Percentiles rank a stretch among this genome's conserved stretches.
phyloP scores from a whole-genome alignment of 2,113 vertebrate genomes.

The Dicerorhinus sumatrensis region DNA sequence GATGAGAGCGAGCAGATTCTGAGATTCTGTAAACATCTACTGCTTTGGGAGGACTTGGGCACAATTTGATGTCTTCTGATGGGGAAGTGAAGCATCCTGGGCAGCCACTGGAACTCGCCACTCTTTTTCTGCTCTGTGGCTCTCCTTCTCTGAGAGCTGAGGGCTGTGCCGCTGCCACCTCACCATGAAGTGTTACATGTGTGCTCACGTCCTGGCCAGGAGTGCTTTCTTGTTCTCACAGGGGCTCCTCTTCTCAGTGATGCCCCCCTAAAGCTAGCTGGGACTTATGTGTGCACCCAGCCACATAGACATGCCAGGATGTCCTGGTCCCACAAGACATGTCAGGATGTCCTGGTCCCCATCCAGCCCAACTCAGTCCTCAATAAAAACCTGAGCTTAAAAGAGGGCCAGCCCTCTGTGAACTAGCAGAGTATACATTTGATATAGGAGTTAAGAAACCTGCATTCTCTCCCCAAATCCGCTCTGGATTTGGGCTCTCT shows the following conservation, averaged over 20 bases:
- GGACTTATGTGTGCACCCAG: not conserved
- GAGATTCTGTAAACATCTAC: not conserved
- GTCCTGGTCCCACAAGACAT: not conserved
- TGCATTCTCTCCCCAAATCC: not conserved
- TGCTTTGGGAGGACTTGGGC: not conserved
- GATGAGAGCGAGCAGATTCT: not conserved
- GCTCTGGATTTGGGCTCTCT: not conserved
- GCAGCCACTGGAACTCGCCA: not conserved
- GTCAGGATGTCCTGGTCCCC: not conserved
- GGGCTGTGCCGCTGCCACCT: too few species aligned
- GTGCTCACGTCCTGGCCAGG: not conserved
- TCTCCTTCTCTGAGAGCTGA: not conserved
- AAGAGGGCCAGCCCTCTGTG: not conserved
- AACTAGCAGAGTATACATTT: not conserved
- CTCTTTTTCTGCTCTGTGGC: accelerated
- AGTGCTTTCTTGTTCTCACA: not conserved
- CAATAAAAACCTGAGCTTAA: not conserved
- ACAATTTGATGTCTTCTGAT: not conserved
- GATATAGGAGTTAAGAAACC: not conserved
- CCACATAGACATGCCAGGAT: not conserved
- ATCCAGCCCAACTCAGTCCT: not conserved
- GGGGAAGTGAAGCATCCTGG: not conserved
- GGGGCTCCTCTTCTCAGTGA: not conserved
- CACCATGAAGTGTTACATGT: accelerated
- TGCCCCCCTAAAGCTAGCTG: not conserved